Evolutionary conservation across 2,113 vertebrate species (phyloP).

Genomic region (Paracanthobrama guichenoti): DNA sequence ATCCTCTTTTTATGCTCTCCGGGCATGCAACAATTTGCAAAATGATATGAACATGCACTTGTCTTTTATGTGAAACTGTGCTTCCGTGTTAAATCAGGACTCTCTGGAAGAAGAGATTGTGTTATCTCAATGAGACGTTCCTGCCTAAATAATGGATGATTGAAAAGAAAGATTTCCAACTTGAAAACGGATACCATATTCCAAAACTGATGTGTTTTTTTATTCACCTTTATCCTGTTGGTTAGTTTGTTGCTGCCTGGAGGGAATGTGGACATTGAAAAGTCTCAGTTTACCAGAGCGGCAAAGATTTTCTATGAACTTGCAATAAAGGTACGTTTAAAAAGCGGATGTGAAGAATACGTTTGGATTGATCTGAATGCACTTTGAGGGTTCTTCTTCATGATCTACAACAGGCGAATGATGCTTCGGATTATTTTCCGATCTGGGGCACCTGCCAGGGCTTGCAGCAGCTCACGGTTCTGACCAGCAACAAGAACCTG

Average conservation of each 20-base stretch:
- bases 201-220: not conserved
- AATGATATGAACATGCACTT: too few relatives aligned
- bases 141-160: too few relatives aligned
- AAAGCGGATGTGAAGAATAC: not conserved
- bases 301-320: conserved; percentile 74
- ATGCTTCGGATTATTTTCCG: conserved; percentile 89
- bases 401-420: conserved; percentile 76
- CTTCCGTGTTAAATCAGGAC: too few relatives aligned
- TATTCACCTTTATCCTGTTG: not conserved
- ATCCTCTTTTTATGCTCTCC: too few relatives aligned
- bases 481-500: conserved; percentile 81
- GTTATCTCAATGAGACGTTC: too few relatives aligned
- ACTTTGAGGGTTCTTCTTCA: not conserved
- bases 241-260: conserved; percentile 76
- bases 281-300: conserved; percentile 67
- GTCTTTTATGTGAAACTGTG: too few relatives aligned
- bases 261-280: conserved; percentile 72
- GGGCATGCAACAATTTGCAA: too few relatives aligned
- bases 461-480: conserved; percentile 83
- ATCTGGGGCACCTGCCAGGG: conserved; percentile 95
- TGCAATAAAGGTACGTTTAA: conserved; percentile 69
- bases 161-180: not conserved
- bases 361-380: not conserved
- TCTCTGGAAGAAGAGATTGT: too few relatives aligned
- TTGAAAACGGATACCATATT: not conserved